A percentile compares a stretch with the other conserved stretches of the same genome.
These are phyloP conservation scores for Patiria pectinifera DNA, from an alignment of 53 echinoderm and acorn worm species.

Conservation along the genomic window DNA sequence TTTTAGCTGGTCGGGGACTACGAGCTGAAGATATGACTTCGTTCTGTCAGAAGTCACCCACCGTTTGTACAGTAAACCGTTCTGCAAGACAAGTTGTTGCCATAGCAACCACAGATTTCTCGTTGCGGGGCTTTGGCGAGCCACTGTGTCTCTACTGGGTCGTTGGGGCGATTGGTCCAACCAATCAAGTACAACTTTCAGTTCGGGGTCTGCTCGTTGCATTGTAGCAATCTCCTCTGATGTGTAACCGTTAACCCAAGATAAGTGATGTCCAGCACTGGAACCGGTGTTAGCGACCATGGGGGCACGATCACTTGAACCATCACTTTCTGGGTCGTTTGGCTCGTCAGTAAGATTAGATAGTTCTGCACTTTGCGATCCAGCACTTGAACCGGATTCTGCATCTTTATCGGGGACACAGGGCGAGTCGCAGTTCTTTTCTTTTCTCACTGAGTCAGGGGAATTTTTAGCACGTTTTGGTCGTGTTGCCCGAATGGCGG, in stretches of 20 bases:
- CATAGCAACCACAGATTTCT: conserved; percentile 72
- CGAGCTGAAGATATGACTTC: conserved; percentile 33
- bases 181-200: conserved; percentile 53
- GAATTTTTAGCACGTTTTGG: neutral
- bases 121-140: conserved; percentile 62
- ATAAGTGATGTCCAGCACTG: neutral
- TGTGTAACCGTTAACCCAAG: conserved; percentile 44
- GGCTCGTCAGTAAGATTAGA: too few relatives aligned
- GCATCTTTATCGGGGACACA: too few relatives aligned
- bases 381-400: too few relatives aligned
- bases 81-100: conserved; percentile 49
- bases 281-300: neutral
- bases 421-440: too few relatives aligned
- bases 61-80: conserved; percentile 64
- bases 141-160: conserved; percentile 53
- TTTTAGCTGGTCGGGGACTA: conserved; percentile 59
- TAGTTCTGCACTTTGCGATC: too few relatives aligned
- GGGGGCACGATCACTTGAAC: neutral
- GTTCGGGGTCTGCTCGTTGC: conserved; percentile 60
- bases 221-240: conserved; percentile 16
- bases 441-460: neutral
- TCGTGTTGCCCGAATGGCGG: too few relatives aligned
- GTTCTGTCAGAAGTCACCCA: conserved; percentile 32
- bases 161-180: conserved; percentile 32
- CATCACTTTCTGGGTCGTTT: too few relatives aligned